Conservation (phyloP, 2,888 invertebrate genomes). For the Myathropa florea region DNA sequence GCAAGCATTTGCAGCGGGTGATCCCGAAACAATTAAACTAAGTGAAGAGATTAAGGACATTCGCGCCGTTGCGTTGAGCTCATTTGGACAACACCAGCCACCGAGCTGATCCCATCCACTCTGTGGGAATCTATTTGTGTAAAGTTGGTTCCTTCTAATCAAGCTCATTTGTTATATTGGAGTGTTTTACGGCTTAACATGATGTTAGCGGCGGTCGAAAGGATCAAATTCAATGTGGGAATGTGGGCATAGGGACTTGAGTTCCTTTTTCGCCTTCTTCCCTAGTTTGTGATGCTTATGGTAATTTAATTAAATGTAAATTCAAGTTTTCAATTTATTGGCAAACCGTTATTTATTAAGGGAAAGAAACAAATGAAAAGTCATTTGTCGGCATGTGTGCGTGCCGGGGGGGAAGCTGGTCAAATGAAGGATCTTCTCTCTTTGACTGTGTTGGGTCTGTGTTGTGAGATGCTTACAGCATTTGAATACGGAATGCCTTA, state of each 20-base stretch:
- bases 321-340: conserved; percentile 65
- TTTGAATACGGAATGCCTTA: conserved; percentile 37
- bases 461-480: neutral
- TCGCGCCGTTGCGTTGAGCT: conserved; percentile 64
- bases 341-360: conserved; percentile 42
- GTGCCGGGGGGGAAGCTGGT: conserved; percentile 3
- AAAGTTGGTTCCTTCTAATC: conserved; percentile 57
- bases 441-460: neutral
- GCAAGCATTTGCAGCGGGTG: conserved; percentile 61
- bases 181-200: conserved; percentile 57
- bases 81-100: conserved; percentile 51
- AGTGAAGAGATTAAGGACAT: conserved; percentile 67
- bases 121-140: conserved; percentile 52
- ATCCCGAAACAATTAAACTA: conserved; percentile 69
- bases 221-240: conserved; percentile 51
- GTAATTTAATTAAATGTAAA: conserved; percentile 69
- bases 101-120: neutral
- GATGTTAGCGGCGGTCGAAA: conserved; percentile 55
- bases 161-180: conserved; percentile 64
- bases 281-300: conserved; percentile 8
- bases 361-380: conserved; percentile 43
- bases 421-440: neutral
- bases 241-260: neutral
- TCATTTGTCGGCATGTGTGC: conserved; percentile 37
- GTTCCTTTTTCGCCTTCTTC: too few relatives aligned